Evolutionary conservation across 2,888 invertebrate species (phyloP), one percentile per base, ranked within the genome.

Genomic region (Ochropleura plecta): DNA sequence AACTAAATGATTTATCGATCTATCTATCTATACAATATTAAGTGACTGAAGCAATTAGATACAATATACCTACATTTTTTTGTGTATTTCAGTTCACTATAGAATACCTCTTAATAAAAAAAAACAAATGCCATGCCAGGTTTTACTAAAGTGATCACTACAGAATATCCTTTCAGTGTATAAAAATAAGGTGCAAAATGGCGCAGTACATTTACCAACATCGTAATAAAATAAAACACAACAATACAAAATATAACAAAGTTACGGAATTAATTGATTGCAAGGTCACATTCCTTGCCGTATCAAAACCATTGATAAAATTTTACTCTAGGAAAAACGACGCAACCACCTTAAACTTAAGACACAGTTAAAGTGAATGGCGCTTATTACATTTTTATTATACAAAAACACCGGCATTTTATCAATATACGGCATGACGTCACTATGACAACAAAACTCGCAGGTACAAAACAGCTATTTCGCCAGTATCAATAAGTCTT

Each of bases 401-500:
- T 1, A n/a, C 5, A 12, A 2, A 40, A 57, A 49, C 2, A 76
- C 12, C 10, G 7, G n/a, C 5, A 44, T n/a, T n/a, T 18, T 53
- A 60, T 51, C 20, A 42, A 42, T 20, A 2, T 48, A 0, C 5
- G 0, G 0, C 0, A 18, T 70, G 53, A 81, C 70, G 49, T 77
- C 59, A 68, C 0, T 0, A 0, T 18, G 4, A 9, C 1, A 9
- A 3, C 12, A 2, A 30, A 4, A 10, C n/a, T n/a, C 8, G 10
- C 0, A 49, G 10, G 0, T 55, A 60, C 0, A 0, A 0, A 63
- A 46, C 5, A 0, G 0, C 14, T 46, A 79, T 81, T 81, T 81
- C 63, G 0, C 0, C 0, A 0, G 0, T 0, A 0, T 0, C 0
- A 0, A 0, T 0, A 83, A 63, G 70, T 77, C 85, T 78, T 79